Evolutionary conservation across 2,797 vertebrate genomes (phyloP).

Genomic region (Bryconaethiops microstoma): DNA sequence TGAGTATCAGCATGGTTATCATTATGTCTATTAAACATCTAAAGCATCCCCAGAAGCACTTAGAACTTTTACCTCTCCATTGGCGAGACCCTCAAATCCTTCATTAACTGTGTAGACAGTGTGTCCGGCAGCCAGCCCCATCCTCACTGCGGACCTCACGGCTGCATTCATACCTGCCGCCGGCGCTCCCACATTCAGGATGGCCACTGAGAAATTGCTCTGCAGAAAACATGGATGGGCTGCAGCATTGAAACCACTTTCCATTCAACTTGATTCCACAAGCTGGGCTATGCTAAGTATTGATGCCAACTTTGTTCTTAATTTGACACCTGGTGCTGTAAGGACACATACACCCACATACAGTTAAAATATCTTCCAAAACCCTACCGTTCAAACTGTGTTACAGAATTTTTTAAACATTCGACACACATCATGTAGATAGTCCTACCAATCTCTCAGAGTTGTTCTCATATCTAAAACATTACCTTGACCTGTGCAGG

Average conservation of each 20-base stretch:
- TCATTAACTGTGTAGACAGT: slow-evolving; percentile 85
- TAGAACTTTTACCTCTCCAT: slow-evolving; percentile 75
- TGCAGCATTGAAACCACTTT: background rate
- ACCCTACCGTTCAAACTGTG: slow-evolving; percentile 20
- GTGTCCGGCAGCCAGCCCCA: slow-evolving; percentile 85
- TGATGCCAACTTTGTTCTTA: background rate
- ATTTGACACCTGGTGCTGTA: background rate
- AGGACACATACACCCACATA: too few species aligned
- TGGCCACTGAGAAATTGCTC: slow-evolving; percentile 86
- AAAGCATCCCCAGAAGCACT: background rate
- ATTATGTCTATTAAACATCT: background rate
- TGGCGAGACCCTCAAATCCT: slow-evolving; percentile 90
- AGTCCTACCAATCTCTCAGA: background rate
- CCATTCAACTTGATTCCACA: background rate
- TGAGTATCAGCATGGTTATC: background rate
- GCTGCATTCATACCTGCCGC: slow-evolving; percentile 94
- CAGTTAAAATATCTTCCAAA: background rate
- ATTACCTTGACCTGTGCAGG: slow-evolving; percentile 78
- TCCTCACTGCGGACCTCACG: slow-evolving; percentile 86
- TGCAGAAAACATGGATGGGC: slow-evolving; percentile 52
- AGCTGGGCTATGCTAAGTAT: background rate
- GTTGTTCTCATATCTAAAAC: background rate
- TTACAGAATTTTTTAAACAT: slow-evolving; percentile 9
- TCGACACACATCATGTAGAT: background rate
- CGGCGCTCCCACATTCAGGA: slow-evolving; percentile 93